Evolutionary conservation across 2,113 vertebrate species (phyloP), one percentile per base, ranked within the genome.

Genomic region (Helogale parvula): DNA sequence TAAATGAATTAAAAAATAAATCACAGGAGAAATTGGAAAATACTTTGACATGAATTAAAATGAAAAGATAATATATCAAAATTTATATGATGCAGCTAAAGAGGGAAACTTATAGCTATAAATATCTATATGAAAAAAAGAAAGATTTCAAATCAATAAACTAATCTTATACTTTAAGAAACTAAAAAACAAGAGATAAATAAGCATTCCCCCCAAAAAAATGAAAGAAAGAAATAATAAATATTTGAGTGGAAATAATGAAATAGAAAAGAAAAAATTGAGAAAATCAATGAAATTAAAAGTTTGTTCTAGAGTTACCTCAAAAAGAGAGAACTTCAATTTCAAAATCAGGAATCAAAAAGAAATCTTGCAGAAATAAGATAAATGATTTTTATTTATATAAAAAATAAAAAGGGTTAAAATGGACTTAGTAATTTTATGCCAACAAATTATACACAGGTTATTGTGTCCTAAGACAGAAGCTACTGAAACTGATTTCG

Each of bases 91-190:
- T n/a, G 23, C 4, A 74, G 4, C 35, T 71, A 84, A 57, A 68
- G 47, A 84, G 11, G 8, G 23, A 93, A 93, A 81, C 7, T 68
- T 89, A 54, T 45, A 74, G 14, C 2, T 68, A 8, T 68, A 94
- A 77, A 57, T 79, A 72, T 9, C n/a, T 88, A 76, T 93, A 93
- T 2, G 5, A 93, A 90, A 57, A 95, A 68, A 91, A 87, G 31
- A 77, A 52, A 80, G 9, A 45, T 82, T 17, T 76, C 50, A 93
- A 86, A 68, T 89, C 52, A 94, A 69, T 25, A 63, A 92, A n/a
- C 4, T 60, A 84, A 89, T 1, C 19, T 77, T 71, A 71, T 31
- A 50, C 27, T 15, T 45, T 88, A 72, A 87, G 35, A 71, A 77
- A 69, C 15, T 47, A 82, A 35, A 81, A 66, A 82, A 41, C 38